These are phyloP conservation scores for Charaxes varanes DNA, from an alignment of 1,140 invertebrate species.

Conservation along the genomic window DNA sequence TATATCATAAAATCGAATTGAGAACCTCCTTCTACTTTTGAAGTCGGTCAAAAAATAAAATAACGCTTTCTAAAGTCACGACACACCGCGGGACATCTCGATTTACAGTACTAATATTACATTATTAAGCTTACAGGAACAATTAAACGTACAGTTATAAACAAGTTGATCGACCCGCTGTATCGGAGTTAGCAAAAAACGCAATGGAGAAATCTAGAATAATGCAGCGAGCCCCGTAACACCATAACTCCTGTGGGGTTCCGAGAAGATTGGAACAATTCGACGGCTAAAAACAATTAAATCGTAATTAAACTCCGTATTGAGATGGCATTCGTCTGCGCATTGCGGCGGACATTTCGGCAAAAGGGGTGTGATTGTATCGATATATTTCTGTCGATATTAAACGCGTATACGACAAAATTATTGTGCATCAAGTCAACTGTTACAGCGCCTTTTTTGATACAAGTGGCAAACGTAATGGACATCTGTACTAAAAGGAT, in stretches of 20 bases:
- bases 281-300: slow-evolving; percentile 67
- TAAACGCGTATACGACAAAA: background rate
- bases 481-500: too few species aligned
- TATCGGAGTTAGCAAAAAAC: slow-evolving; percentile 30
- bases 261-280: slow-evolving; percentile 51
- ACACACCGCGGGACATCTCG: too few species aligned
- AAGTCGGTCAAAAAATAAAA: too few species aligned
- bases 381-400: slow-evolving; percentile 5
- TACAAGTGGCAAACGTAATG: too few species aligned
- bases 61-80: too few species aligned
- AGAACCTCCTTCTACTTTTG: too few species aligned
- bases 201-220: slow-evolving; percentile 40
- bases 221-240: slow-evolving; percentile 30
- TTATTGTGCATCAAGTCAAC: background rate
- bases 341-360: slow-evolving; percentile 47
- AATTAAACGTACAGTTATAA: slow-evolving; percentile 12
- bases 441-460: too few species aligned
- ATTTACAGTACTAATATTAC: too few species aligned
- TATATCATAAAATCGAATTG: too few species aligned
- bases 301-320: slow-evolving; percentile 66
- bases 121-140: too few species aligned
- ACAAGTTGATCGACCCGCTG: slow-evolving; percentile 31
- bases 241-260: slow-evolving; percentile 41
- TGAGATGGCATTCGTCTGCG: slow-evolving; percentile 47
- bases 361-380: slow-evolving; percentile 28